A percentile compares a stretch with the other conserved stretches of the same genome.
phyloP scores from a whole-genome alignment of 2,113 vertebrate species.

The Semicossyphus pulcher region DNA sequence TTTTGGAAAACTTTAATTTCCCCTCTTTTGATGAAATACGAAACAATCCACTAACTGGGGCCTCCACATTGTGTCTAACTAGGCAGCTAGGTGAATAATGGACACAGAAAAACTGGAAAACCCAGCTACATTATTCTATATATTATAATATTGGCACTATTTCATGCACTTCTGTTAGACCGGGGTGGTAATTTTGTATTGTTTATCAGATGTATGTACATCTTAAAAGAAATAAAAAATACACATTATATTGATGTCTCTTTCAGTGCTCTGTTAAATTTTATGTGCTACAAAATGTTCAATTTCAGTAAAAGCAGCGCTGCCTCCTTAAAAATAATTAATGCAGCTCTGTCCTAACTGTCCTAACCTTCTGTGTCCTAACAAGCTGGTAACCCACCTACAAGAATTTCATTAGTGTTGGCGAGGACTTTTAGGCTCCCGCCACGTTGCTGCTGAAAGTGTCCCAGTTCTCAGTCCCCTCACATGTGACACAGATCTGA shows the following conservation, averaged over 20 bases:
- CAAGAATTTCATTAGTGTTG: slow-evolving; percentile 13
- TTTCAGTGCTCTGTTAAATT: no score
- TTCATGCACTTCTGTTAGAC: no score
- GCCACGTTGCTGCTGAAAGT: not conserved
- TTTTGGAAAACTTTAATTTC: no score
- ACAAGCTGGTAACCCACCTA: slow-evolving; percentile 20
- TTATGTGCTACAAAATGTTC: not conserved
- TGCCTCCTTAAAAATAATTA: not conserved
- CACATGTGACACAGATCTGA: slow-evolving; percentile 55
- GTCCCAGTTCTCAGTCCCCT: slow-evolving; percentile 40
- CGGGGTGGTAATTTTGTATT: no score
- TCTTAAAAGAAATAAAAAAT: not conserved
- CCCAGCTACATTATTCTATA: no score
- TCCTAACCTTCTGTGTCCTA: slow-evolving; percentile 6
- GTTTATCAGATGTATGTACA: no score
- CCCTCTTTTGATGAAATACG: no score
- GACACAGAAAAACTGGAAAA: no score
- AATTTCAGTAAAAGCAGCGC: not conserved
- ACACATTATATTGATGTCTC: not conserved
- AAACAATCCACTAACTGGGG: no score
- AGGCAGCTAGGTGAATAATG: no score
- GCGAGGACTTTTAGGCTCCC: not conserved
- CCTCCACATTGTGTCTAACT: no score
- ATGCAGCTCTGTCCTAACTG: slow-evolving; percentile 10
- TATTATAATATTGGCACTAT: no score